Evolutionary conservation across 2,888 invertebrate species (phyloP).

Genomic region (Heteropelma amictum): DNA sequence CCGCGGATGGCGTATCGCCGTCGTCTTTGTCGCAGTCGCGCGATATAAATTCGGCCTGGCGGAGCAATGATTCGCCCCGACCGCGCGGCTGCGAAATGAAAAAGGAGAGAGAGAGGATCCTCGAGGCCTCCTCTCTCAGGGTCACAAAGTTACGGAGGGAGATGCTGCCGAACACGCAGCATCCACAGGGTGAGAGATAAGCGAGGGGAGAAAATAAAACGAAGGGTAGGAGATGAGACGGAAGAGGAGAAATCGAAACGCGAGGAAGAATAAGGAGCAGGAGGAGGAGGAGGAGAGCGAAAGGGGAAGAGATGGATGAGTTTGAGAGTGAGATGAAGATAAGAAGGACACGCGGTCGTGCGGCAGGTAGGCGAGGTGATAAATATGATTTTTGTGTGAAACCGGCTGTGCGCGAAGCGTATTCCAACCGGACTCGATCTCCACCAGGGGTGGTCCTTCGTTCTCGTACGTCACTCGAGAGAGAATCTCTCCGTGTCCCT

Average conservation of each 20-base stretch:
- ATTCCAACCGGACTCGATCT: constrained; percentile 66
- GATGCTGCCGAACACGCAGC: not conserved
- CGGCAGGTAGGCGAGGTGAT: constrained; percentile 70
- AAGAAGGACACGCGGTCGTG: constrained; percentile 59
- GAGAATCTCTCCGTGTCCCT: constrained; percentile 52
- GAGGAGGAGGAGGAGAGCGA: constrained; percentile 10
- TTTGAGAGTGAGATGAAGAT: constrained; percentile 58
- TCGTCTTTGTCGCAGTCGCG: constrained; percentile 50
- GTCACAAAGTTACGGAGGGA: constrained; percentile 29
- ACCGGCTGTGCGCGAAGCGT: constrained; percentile 68
- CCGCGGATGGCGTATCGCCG: constrained; percentile 32
- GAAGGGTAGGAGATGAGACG: constrained; percentile 48
- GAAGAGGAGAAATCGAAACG: constrained; percentile 33
- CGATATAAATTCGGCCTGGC: constrained; percentile 73
- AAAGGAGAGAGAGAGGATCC: constrained; percentile 55
- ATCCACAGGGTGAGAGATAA: constrained; percentile 61
- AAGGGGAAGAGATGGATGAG: constrained; percentile 39
- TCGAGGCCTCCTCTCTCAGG: constrained; percentile 40
- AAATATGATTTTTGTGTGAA: constrained; percentile 75
- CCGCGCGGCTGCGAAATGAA: constrained; percentile 56
- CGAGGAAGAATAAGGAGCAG: constrained; percentile 3
- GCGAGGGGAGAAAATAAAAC: constrained; percentile 37
- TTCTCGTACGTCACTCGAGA: constrained; percentile 72
- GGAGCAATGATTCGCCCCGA: constrained; percentile 72
- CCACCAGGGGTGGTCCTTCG: constrained; percentile 75